Conservation (phyloP, 2,888 invertebrate species). For the Sclerodermus sp. region DNA sequence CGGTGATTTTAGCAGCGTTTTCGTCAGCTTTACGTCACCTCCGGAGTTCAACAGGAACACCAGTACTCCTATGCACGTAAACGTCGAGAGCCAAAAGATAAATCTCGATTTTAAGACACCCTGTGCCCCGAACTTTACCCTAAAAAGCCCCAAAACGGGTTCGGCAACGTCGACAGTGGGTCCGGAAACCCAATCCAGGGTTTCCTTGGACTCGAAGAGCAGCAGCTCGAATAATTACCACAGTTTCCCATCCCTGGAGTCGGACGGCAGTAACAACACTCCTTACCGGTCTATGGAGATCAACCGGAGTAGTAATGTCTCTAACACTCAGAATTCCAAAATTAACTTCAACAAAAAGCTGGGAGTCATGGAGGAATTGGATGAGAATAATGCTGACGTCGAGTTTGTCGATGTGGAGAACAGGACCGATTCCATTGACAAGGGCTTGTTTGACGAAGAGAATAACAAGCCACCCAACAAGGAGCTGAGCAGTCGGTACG, state of each 20-base stretch:
- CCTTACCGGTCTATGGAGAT: no score
- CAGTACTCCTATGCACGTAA: slow-evolving; percentile 44
- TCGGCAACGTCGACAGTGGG: slow-evolving; percentile 8
- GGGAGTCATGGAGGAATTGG: slow-evolving; percentile 19
- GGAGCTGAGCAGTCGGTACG: no score
- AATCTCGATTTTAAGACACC: slow-evolving; percentile 28
- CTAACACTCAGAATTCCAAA: slow-evolving; percentile 6
- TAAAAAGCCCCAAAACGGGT: slow-evolving; percentile 36
- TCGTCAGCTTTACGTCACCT: slow-evolving; percentile 29
- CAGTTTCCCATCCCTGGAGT: slow-evolving; percentile 8
- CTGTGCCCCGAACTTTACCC: slow-evolving; percentile 24
- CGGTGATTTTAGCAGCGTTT: slow-evolving; percentile 22
- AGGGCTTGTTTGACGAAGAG: no score
- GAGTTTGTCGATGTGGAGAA: no score
- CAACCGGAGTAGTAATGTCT: no score
- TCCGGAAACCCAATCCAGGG: neutral
- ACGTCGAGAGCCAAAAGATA: slow-evolving; percentile 15
- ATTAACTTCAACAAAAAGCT: slow-evolving; percentile 21
- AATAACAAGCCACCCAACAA: no score
- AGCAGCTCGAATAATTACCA: slow-evolving; percentile 11
- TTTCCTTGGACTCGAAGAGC: neutral
- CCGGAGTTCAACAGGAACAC: slow-evolving; percentile 43
- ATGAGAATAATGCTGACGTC: no score
- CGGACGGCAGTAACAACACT: no score
- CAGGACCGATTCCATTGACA: no score